Evolutionary conservation across 2,113 vertebrate species (phyloP), one percentile per base, ranked within the genome.

Genomic region (Aviceda subcristata): DNA sequence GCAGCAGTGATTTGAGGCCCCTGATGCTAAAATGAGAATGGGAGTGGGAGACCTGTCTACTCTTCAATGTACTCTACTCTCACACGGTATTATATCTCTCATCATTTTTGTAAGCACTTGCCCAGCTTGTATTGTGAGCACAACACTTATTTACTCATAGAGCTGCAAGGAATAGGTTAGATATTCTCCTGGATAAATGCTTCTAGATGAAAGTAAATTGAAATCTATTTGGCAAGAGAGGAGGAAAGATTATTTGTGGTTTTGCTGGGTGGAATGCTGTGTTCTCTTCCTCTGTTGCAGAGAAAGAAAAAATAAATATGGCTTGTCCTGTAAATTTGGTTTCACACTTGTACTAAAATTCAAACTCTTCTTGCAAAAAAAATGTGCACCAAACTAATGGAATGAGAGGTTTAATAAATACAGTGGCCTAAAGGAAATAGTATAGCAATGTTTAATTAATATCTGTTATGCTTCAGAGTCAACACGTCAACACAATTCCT

Each of bases 361-460:
- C 48, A 88, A 87, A 72, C 4, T 29, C 26, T 82, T 85, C 67
- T 86, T 91, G 38, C 39, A 46, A 97, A 93, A 95, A 53, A 86
- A 82, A 82, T 83, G 27, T 86, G 10, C 71, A 83, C 69, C 20
- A 87, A 96, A 92, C 59, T 89, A 97, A 90, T 76, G 50, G 84
- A 94, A 95, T 88, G 74, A 96, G 82, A 94, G 68, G 29, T 92
- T 43, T 85, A 97, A 96, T 95, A 97, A 97, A 95, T 72, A 73
- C 57, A 71, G 80, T 83, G 75, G 72, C 96, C 76, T 94, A 95
- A 97, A 96, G 53, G 74, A 97, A 95, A 76, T 94, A 94, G 72
- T 75, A 88, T 17, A 90, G 91, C 79, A 94, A 73, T 71, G 86
- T 87, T 91, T 91, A 94, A 96, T 97, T 97, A 96, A 92, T 94